These are phyloP conservation scores for Nasonia vitripennis DNA, from an alignment of 1,140 invertebrate species.

Conservation along the genomic window DNA sequence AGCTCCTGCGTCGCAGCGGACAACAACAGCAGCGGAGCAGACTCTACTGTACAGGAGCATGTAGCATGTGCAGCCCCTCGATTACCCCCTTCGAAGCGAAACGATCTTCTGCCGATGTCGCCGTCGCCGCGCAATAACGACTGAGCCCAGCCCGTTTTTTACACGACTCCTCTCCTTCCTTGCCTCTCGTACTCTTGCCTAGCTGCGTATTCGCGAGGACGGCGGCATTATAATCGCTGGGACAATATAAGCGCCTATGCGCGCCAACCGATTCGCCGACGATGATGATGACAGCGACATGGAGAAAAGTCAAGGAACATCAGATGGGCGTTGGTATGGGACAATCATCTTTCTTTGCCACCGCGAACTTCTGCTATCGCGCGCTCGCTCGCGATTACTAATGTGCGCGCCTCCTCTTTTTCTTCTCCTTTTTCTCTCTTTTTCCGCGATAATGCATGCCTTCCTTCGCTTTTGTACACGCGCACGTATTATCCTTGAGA, in stretches of 20 bases:
- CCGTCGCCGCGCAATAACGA: background rate
- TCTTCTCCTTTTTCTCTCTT: background rate
- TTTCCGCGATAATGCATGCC: background rate
- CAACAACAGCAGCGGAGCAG: background rate
- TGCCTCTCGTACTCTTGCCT: background rate
- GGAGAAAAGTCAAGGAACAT: conserved; percentile 62
- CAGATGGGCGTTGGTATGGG: conserved; percentile 60
- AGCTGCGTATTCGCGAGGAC: background rate
- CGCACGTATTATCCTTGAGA: conserved; percentile 31
- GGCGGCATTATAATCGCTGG: background rate
- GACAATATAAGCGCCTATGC: conserved; percentile 39
- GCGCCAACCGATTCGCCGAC: conserved; percentile 32
- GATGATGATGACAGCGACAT: conserved; percentile 59
- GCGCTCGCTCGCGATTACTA: background rate
- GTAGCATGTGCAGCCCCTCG: conserved; percentile 25
- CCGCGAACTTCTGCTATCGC: background rate
- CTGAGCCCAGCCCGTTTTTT: conserved; percentile 4
- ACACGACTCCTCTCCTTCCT: background rate
- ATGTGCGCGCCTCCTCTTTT: background rate
- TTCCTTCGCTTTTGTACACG: background rate
- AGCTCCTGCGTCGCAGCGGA: background rate
- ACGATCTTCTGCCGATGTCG: conserved; percentile 19
- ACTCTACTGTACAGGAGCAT: background rate
- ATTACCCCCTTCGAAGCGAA: background rate
- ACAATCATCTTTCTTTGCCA: conserved; percentile 1